phyloP scores from a whole-genome alignment of 2,113 vertebrate species.

The Pogonocichla stellata region DNA sequence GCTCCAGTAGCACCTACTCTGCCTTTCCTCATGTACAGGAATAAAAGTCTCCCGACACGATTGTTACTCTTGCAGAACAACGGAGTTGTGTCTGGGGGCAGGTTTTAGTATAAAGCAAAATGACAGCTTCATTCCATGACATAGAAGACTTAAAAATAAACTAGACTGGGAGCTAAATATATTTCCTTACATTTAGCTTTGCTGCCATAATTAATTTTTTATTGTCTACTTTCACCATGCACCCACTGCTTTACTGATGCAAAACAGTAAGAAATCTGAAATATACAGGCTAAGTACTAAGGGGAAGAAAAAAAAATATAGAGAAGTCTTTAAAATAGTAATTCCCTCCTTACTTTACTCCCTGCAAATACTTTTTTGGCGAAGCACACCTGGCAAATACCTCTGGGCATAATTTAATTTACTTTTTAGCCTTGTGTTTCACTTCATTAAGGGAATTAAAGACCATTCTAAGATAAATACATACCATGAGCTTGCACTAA shows the following conservation, averaged over 20 bases:
- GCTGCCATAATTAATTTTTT: neutral
- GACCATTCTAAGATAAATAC: neutral
- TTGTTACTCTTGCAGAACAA: neutral
- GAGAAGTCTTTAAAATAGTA: neutral
- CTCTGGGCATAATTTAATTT: neutral
- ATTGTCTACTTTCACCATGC: neutral
- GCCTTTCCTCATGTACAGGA: accelerated
- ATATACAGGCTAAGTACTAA: neutral
- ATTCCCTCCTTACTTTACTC: neutral
- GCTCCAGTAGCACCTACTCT: neutral
- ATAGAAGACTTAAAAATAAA: neutral
- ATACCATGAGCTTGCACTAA: neutral
- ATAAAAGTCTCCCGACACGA: neutral
- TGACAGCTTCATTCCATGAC: neutral
- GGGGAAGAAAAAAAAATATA: neutral
- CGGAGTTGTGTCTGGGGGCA: neutral
- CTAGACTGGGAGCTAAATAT: neutral
- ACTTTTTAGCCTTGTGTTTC: neutral
- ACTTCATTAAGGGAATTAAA: neutral
- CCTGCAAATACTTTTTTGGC: neutral
- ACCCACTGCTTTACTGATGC: neutral
- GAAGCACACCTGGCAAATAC: neutral
- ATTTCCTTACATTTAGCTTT: neutral
- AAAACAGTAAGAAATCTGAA: neutral
- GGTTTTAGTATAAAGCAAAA: neutral